These are phyloP conservation scores for Hybognathus amarus DNA, from an alignment of 2,797 vertebrate species.

Conservation along the genomic window DNA sequence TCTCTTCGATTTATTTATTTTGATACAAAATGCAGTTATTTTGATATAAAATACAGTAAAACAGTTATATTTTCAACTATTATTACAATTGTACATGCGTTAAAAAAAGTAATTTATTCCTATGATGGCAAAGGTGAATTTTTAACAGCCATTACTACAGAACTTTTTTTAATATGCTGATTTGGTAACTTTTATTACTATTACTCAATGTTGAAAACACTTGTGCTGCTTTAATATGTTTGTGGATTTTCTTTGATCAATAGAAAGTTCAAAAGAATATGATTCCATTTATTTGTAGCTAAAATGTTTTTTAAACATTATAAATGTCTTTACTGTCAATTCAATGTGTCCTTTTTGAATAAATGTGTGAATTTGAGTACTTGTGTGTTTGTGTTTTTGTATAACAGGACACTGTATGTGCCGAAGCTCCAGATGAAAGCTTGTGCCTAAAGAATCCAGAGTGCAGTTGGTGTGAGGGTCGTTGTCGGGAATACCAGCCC, in stretches of 20 bases:
- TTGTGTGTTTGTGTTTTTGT: slow-evolving; percentile 44
- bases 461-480: slow-evolving; percentile 91
- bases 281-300: neutral
- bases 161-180: neutral
- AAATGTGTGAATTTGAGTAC: neutral
- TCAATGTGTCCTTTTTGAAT: neutral
- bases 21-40: neutral
- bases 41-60: neutral
- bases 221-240: slow-evolving; percentile 1
- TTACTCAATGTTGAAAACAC: neutral
- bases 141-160: neutral
- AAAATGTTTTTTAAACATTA: neutral
- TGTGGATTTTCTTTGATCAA: neutral
- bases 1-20: neutral
- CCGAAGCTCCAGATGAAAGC: slow-evolving; percentile 86
- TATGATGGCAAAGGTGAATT: neutral
- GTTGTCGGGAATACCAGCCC: slow-evolving; percentile 88
- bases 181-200: neutral
- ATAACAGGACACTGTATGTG: slow-evolving; percentile 84
- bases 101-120: neutral
- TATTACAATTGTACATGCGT: neutral
- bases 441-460: slow-evolving; percentile 90
- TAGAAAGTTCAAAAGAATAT: neutral
- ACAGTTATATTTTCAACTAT: neutral
- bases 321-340: neutral